Conservation (phyloP, 1,140 invertebrate genomes). For the Pentalonia nigronervosa region DNA sequence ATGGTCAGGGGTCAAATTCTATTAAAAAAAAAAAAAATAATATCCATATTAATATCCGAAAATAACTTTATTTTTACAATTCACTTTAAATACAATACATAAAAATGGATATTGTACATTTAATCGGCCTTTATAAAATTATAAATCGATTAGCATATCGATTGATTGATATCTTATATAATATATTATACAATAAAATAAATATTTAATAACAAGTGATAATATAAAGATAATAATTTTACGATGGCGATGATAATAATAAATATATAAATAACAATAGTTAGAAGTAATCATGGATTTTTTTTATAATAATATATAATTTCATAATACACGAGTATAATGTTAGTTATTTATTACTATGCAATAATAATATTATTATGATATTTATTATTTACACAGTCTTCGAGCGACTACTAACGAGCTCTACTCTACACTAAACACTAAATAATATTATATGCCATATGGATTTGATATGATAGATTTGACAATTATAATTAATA, state of each 20-base stretch:
- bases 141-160: background rate
- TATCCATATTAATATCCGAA: background rate
- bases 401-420: background rate
- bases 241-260: background rate
- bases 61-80: slow-evolving; percentile 30
- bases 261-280: background rate
- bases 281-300: background rate
- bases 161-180: background rate
- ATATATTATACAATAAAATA: background rate
- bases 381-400: background rate
- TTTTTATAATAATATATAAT: background rate
- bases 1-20: background rate
- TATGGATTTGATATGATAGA: slow-evolving; percentile 7
- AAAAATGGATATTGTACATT: background rate
- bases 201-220: background rate
- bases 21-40: background rate
- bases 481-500: background rate
- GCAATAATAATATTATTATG: background rate
- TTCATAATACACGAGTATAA: background rate
- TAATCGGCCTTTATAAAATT: background rate
- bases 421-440: background rate
- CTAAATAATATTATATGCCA: background rate
- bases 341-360: background rate
- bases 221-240: background rate
- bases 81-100: background rate